Base-by-base conservation (phyloP, 2,888 invertebrate genomes). In the Gibbula magus region DNA sequence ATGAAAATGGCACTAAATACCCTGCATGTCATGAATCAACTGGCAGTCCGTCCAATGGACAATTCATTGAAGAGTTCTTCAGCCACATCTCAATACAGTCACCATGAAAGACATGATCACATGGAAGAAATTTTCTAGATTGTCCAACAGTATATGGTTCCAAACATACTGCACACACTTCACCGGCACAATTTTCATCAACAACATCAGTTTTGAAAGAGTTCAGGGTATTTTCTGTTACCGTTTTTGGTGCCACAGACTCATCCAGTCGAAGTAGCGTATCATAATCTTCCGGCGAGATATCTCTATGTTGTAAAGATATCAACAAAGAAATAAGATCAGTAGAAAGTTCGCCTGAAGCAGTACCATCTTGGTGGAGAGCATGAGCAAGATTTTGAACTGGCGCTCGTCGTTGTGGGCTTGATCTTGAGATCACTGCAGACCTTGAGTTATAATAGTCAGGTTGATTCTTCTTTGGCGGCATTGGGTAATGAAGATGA, bases 271-370 rank as follows among this genome's bases (percentile, higher is more conserved):
- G 79, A 10, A 90, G 84, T 20, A 92, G 84, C 45, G 89, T 77
- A 8, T 92, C 92, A 77, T 92, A 92, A 78, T 92, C 92, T 78
- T 92, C 92, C 0, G 92, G 92, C 5, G 90, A 90, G n/a, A 92
- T 78, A 0, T 92, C 92, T n/a, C 92, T 83, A 78, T 92, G 89
- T 78, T 92, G 92, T 7, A 92, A 56, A 22, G 73, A 85, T 16
- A 92, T 90, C 13, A 92, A 82, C 39, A 90, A 78, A 39, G 86
- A 88, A 1, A 90, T 81, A 2, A 91, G 73, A 16, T 86, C 86
- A 0, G 66, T 56, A 8, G 86, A 86, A 13, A 90, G 39, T 35
- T 86, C 86, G 0, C 61, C 45, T 0, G 89, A 82, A 7, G 82
- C 84, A 51, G 84, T 82, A 22, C 82, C 77, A 35, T 52, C 67